These are phyloP conservation scores for Dicerorhinus sumatrensis DNA, from an alignment of 2,113 vertebrate species.

Conservation along the genomic window DNA sequence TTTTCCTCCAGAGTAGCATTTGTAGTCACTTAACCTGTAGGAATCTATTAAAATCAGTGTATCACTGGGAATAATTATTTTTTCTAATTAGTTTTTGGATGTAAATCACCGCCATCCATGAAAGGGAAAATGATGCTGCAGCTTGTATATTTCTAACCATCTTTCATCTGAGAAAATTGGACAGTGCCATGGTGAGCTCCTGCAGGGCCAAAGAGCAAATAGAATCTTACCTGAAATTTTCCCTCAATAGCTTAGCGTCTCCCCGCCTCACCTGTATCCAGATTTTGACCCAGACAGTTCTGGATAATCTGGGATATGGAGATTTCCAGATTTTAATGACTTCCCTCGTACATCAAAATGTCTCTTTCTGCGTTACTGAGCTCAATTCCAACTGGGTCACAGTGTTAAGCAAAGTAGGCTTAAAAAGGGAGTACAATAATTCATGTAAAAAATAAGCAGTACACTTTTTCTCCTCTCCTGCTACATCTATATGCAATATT, in stretches of 20 bases:
- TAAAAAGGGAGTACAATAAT: background rate
- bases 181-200: background rate
- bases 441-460: background rate
- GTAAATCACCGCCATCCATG: background rate
- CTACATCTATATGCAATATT: background rate
- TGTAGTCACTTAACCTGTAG: background rate
- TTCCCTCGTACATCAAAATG: background rate
- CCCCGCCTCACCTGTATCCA: background rate
- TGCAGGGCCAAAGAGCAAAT: background rate
- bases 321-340: background rate
- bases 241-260: background rate
- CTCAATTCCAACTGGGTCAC: background rate
- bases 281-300: background rate
- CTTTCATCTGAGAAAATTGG: constrained; percentile 7
- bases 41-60: constrained; percentile 32
- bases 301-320: background rate
- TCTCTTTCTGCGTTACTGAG: constrained; percentile 25
- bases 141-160: background rate
- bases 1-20: constrained; percentile 4
- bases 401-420: background rate
- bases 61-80: background rate
- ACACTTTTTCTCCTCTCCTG: background rate
- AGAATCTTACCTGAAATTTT: background rate
- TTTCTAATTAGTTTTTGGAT: background rate
- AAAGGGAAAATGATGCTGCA: background rate